Conservation (phyloP, 2,888 invertebrate genomes). For the Tipula confusa region DNA sequence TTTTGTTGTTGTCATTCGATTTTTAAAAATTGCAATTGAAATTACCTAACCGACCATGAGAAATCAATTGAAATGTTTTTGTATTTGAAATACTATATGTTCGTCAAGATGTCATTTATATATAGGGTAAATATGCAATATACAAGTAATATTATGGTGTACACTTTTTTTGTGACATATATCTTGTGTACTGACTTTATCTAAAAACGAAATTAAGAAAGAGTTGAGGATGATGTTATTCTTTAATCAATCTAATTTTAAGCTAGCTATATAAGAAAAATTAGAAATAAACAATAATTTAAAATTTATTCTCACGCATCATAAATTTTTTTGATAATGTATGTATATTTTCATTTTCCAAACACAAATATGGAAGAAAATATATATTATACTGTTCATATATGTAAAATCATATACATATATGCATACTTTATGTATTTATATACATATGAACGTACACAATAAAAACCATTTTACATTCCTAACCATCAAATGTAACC, state of each 20-base stretch:
- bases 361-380: not conserved
- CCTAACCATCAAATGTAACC: conserved; percentile 20
- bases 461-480: not conserved
- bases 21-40: not conserved
- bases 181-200: not conserved
- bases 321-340: not conserved
- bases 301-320: conserved; percentile 20
- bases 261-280: not conserved
- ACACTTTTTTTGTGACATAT: not conserved
- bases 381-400: not conserved
- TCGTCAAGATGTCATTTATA: not conserved
- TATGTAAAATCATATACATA: not conserved
- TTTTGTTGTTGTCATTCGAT: not conserved
- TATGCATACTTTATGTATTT: too few relatives aligned
- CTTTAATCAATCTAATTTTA: conserved; percentile 8
- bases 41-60: conserved; percentile 31
- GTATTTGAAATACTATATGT: not conserved
- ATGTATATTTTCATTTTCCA: not conserved
- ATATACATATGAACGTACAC: not conserved
- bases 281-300: not conserved
- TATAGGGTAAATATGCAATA: not conserved
- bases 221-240: not conserved
- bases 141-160: not conserved
- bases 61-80: conserved; percentile 29
- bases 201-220: not conserved